Conservation (phyloP, 1,140 invertebrate species). For the Bombus cullumanus region DNA sequence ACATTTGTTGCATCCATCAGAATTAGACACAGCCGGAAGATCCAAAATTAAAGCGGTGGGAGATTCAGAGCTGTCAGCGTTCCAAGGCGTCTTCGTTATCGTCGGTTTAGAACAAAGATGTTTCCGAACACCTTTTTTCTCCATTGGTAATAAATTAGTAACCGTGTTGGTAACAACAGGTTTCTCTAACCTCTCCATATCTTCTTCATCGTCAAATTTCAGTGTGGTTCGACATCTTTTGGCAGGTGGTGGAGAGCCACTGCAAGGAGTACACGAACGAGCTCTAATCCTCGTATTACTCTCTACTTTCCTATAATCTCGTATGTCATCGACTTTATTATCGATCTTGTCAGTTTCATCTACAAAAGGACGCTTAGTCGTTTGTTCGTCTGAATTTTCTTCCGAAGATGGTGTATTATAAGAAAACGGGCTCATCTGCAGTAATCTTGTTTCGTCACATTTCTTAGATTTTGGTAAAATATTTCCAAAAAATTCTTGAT, state of each 20-base stretch:
- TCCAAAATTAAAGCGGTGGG: constrained; percentile 1
- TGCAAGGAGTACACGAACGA: constrained; percentile 27
- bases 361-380: neutral
- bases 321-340: neutral
- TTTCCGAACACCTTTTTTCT: neutral
- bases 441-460: neutral
- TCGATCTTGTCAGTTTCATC: neutral
- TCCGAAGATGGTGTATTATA: neutral
- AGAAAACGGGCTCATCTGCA: neutral
- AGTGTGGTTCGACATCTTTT: constrained; percentile 38
- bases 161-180: neutral
- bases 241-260: constrained; percentile 2
- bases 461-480: neutral
- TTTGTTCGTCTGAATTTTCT: neutral
- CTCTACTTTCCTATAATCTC: neutral
- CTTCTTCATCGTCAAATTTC: constrained; percentile 36
- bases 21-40: constrained; percentile 19
- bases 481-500: neutral
- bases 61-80: constrained; percentile 4
- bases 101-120: neutral
- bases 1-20: neutral
- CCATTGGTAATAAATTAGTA: neutral
- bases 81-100: neutral
- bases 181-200: neutral
- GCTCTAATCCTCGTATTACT: neutral